Evolutionary conservation across 2,113 vertebrate genomes (phyloP).

Genomic region (Cettia cetti): DNA sequence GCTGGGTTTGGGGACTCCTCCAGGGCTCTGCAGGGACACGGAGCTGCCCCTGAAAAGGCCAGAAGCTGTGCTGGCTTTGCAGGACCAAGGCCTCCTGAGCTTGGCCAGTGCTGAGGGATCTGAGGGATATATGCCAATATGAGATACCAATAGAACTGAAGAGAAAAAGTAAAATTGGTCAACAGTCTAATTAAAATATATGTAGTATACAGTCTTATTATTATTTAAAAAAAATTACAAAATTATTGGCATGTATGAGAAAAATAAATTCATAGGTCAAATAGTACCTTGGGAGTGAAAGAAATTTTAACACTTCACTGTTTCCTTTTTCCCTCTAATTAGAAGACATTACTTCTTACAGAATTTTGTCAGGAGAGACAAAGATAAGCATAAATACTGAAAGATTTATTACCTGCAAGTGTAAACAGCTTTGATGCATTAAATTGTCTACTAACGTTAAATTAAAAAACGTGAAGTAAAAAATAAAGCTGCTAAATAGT

Average conservation of each 20-base stretch:
- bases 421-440: not conserved
- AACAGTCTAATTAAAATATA: not conserved
- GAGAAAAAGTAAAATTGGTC: not conserved
- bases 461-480: not conserved
- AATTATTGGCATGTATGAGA: not conserved
- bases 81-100: not conserved
- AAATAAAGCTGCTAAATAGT: not conserved
- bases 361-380: not conserved
- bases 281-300: not conserved
- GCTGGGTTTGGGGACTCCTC: not conserved
- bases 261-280: not conserved
- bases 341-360: not conserved
- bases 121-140: too few relatives aligned
- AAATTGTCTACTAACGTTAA: not conserved
- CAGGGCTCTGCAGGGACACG: not conserved
- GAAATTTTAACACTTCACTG: not conserved
- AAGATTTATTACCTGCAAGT: not conserved
- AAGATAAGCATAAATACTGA: not conserved
- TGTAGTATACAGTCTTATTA: not conserved
- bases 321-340: not conserved
- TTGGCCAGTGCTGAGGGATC: not conserved
- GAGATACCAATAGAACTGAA: not conserved
- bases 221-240: not conserved
- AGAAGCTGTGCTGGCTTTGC: not conserved
- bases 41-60: not conserved